phyloP scores from a whole-genome alignment of 2,888 invertebrate species.

The Eugnorisma glareosa region DNA sequence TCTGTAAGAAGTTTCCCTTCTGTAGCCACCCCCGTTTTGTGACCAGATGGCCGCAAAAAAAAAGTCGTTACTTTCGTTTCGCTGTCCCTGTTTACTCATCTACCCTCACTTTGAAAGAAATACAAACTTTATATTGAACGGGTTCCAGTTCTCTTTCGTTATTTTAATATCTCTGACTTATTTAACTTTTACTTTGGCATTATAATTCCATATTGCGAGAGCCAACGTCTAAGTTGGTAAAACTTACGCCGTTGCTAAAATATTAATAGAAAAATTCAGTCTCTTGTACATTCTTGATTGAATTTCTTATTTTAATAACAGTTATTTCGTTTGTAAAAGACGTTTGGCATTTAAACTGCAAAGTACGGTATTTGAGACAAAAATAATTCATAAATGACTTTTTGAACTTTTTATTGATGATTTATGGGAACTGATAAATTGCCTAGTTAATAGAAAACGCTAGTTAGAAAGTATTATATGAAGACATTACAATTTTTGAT shows the following conservation, averaged over 20 bases:
- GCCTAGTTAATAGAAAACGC: conserved; percentile 30
- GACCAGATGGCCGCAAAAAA: conserved; percentile 20
- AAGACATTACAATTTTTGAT: conserved; percentile 45
- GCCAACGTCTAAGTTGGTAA: background rate
- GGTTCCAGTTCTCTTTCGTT: conserved; percentile 42
- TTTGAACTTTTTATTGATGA: too few relatives aligned
- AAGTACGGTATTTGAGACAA: conserved; percentile 1
- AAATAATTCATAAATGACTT: background rate
- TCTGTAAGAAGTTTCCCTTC: background rate
- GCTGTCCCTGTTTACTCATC: conserved; percentile 42
- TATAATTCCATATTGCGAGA: conserved; percentile 37
- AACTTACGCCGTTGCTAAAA: conserved; percentile 27
- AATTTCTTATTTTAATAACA: background rate
- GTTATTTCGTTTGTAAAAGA: background rate
- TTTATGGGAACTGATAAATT: conserved; percentile 40
- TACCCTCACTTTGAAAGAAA: conserved; percentile 53
- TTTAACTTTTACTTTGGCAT: conserved; percentile 39
- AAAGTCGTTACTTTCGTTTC: conserved; percentile 22
- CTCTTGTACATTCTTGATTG: conserved; percentile 3
- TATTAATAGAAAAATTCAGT: conserved; percentile 33
- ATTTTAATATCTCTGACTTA: conserved; percentile 42
- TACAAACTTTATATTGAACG: conserved; percentile 54
- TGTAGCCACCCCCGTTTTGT: background rate
- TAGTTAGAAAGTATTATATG: conserved; percentile 44
- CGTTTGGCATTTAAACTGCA: conserved; percentile 22